These are phyloP conservation scores for Spea hammondii DNA, from an alignment of 2,797 vertebrate species.

Conservation along the genomic window DNA sequence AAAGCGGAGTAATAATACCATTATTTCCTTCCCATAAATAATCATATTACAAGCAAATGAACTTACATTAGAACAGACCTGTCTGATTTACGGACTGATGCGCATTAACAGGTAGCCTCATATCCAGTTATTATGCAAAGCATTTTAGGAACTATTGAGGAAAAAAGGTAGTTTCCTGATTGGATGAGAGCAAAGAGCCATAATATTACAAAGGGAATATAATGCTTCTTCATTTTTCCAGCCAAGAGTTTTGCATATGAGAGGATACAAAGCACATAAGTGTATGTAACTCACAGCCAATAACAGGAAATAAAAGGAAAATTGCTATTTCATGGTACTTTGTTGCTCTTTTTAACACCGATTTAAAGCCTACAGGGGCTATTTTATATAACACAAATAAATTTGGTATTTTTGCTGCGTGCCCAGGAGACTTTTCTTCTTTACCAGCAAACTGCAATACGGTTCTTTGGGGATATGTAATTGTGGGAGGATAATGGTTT, in stretches of 20 bases:
- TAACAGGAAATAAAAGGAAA: slow-evolving; percentile 30
- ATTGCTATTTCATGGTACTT: slow-evolving; percentile 46
- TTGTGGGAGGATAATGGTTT: slow-evolving; percentile 44
- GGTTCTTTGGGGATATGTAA: slow-evolving; percentile 44
- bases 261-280: slow-evolving; percentile 34
- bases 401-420: slow-evolving; percentile 28
- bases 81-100: slow-evolving; percentile 56
- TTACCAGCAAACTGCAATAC: slow-evolving; percentile 47
- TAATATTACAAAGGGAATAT: slow-evolving; percentile 19
- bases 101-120: slow-evolving; percentile 54
- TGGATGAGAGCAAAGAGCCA: slow-evolving; percentile 26
- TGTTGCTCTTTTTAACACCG: slow-evolving; percentile 24
- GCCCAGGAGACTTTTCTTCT: slow-evolving; percentile 21
- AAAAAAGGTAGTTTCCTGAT: slow-evolving; percentile 34
- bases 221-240: slow-evolving; percentile 33
- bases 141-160: slow-evolving; percentile 31
- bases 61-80: slow-evolving; percentile 73
- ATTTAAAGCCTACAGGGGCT: slow-evolving; percentile 39
- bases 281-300: slow-evolving; percentile 29
- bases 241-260: slow-evolving; percentile 44
- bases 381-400: slow-evolving; percentile 43
- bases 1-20: slow-evolving; percentile 67
- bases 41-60: slow-evolving; percentile 64
- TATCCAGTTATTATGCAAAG: slow-evolving; percentile 41
- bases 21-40: slow-evolving; percentile 75